A percentile compares a stretch with the other conserved stretches of the same genome.
Evolutionary conservation across 2,797 vertebrate genomes (phyloP).

Genomic region (Pogoniulus pusillus): DNA sequence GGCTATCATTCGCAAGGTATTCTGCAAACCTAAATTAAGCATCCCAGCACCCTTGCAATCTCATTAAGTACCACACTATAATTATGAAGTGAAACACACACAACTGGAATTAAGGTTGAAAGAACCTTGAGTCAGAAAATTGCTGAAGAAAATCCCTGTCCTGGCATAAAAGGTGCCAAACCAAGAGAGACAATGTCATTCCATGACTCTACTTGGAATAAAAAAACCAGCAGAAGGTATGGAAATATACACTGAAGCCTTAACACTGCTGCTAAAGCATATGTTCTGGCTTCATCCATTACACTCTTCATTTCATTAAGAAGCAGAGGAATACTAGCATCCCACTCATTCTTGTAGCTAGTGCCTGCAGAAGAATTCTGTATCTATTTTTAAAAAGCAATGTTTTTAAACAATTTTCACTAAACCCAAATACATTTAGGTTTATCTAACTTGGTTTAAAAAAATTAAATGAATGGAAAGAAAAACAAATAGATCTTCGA

Average conservation of each 20-base stretch:
- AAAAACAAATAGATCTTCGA: not conserved
- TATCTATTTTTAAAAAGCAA: not conserved
- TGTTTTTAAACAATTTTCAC: not conserved
- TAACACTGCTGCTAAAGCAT: not conserved
- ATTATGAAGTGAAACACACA: not conserved
- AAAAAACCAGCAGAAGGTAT: not conserved
- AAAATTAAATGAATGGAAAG: not conserved
- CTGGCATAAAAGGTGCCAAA: not conserved
- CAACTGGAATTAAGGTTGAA: conserved; percentile 12
- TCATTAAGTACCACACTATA: not conserved
- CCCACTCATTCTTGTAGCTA: not conserved
- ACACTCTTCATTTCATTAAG: not conserved
- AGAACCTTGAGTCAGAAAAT: conserved; percentile 1
- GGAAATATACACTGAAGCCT: not conserved
- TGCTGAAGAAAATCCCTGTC: not conserved
- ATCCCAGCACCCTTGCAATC: not conserved
- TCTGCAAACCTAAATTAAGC: conserved; percentile 28
- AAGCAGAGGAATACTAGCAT: not conserved
- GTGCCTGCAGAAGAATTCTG: not conserved
- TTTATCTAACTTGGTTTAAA: not conserved
- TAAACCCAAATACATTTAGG: not conserved
- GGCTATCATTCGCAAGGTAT: conserved; percentile 26
- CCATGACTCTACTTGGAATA: not conserved
- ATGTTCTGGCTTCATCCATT: not conserved
- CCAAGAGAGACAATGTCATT: not conserved